Percentiles rank a stretch among this genome's conserved stretches.
phyloP scores from a whole-genome alignment of 2,113 vertebrate genomes.

The Onychostoma macrolepis region DNA sequence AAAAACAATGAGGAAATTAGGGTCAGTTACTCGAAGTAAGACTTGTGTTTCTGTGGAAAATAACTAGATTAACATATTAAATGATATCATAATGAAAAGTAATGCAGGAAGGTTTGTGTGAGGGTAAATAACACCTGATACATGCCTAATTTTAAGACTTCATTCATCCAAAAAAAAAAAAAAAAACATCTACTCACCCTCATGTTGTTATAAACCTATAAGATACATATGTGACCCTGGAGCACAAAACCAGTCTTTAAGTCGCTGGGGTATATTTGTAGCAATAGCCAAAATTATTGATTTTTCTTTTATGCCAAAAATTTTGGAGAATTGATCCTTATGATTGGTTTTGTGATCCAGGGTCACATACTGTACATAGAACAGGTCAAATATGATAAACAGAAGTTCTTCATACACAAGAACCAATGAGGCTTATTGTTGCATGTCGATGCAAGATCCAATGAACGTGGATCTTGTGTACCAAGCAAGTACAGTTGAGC shows the following conservation, averaged over 20 bases:
- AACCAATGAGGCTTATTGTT: not conserved
- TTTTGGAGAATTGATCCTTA: too few species aligned
- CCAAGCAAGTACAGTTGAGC: too few species aligned
- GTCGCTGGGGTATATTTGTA: too few species aligned
- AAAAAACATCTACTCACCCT: not conserved
- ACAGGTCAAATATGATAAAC: not conserved
- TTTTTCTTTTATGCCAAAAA: too few species aligned
- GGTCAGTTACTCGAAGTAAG: not conserved
- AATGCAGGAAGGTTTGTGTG: not conserved
- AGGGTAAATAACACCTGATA: not conserved
- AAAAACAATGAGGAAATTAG: constrained; percentile 18
- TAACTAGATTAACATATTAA: not conserved
- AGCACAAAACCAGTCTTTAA: too few species aligned
- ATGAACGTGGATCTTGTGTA: too few species aligned
- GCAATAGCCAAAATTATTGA: too few species aligned
- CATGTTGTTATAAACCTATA: too few species aligned
- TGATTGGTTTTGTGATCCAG: too few species aligned
- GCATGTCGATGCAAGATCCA: too few species aligned
- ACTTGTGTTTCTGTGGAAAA: not conserved
- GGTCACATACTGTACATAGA: too few species aligned
- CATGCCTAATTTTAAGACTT: not conserved
- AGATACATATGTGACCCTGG: too few species aligned
- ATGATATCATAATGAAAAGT: not conserved
- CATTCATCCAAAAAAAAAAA: not conserved
- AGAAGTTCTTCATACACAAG: not conserved